phyloP scores from a whole-genome alignment of 37 sponge, comb jelly and placozoan species.

The Oopsacas minuta region DNA sequence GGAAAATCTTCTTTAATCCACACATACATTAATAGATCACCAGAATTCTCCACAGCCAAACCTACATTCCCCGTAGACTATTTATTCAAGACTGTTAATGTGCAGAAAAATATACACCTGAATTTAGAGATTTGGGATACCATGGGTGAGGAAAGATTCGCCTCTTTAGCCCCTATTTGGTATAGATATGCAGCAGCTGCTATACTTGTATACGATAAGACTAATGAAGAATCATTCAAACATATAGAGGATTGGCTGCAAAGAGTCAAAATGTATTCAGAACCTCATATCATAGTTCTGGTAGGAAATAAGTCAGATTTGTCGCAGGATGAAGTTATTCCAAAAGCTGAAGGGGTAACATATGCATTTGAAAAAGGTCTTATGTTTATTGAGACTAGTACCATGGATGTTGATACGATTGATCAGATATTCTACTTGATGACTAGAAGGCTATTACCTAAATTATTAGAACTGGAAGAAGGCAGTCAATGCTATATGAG shows the following conservation, averaged over 20 bases:
- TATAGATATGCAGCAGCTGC: background rate
- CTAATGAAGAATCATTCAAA: background rate
- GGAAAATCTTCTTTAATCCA: constrained; percentile 1
- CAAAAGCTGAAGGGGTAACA: background rate
- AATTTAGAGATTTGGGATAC: constrained; percentile 1
- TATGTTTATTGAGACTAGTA: background rate
- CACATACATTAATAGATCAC: background rate
- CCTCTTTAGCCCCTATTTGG: background rate
- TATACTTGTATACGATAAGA: background rate
- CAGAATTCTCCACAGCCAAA: background rate
- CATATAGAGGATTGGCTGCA: background rate
- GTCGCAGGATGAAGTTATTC: background rate
- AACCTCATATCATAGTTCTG: background rate
- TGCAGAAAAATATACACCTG: background rate
- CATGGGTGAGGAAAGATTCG: background rate
- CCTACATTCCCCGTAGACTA: background rate
- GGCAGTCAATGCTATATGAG: background rate
- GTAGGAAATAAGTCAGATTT: background rate
- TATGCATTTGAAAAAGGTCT: background rate
- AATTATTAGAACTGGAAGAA: background rate
- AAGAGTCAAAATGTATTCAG: background rate
- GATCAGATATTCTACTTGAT: background rate
- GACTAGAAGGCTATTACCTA: background rate
- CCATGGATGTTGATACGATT: background rate
- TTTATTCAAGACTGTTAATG: background rate